phyloP scores from a whole-genome alignment of 2,888 invertebrate genomes.

The Deilephila porcellus region DNA sequence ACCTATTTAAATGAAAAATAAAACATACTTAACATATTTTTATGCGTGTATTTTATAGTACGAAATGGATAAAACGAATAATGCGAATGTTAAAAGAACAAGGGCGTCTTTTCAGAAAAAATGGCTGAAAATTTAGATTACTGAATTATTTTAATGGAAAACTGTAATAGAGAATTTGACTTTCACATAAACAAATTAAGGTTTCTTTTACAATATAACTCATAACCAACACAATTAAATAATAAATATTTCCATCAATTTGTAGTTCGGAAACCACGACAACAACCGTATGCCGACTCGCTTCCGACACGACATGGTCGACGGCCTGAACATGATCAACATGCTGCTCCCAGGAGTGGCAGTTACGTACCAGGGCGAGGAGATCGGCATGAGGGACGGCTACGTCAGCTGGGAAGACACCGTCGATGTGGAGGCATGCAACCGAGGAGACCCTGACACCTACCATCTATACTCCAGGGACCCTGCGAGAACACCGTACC shows the following conservation, averaged over 20 bases:
- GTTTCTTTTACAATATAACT: not conserved
- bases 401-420: constrained; percentile 84
- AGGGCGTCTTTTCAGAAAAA: too few relatives aligned
- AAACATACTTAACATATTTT: too few relatives aligned
- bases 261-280: constrained; percentile 89
- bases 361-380: constrained; percentile 93
- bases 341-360: constrained; percentile 90
- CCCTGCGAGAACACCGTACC: constrained; percentile 87
- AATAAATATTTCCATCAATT: constrained; percentile 24
- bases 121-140: too few relatives aligned
- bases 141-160: too few relatives aligned
- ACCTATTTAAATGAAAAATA: too few relatives aligned
- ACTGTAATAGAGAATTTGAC: too few relatives aligned
- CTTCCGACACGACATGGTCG: constrained; percentile 86
- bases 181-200: too few relatives aligned
- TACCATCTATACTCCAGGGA: constrained; percentile 84
- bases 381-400: constrained; percentile 89
- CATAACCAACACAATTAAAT: not conserved
- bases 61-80: too few relatives aligned
- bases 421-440: constrained; percentile 83
- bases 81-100: too few relatives aligned
- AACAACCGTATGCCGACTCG: constrained; percentile 86
- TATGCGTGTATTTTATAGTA: too few relatives aligned
- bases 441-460: constrained; percentile 79
- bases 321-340: constrained; percentile 88